Percentiles rank a stretch among this genome's conserved stretches.
Evolutionary conservation across 2,113 vertebrate species (phyloP).

Genomic region (Halcyon senegalensis): DNA sequence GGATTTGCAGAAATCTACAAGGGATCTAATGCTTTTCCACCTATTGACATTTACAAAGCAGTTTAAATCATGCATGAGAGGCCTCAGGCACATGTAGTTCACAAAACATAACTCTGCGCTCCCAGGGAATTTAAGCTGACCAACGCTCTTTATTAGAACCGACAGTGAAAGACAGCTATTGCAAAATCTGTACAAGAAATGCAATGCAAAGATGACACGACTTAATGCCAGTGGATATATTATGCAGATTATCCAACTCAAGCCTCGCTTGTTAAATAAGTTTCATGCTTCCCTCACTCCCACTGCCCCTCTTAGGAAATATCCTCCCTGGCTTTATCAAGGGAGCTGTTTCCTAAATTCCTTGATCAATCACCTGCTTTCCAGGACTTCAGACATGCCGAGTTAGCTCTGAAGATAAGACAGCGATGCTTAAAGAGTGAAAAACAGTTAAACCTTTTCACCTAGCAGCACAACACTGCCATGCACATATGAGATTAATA

Average conservation of each 20-base stretch:
- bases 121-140: slow-evolving; percentile 82
- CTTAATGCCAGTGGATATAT: slow-evolving; percentile 78
- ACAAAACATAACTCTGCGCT: slow-evolving; percentile 78
- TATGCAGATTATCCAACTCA: slow-evolving; percentile 77
- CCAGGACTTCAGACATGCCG: slow-evolving; percentile 60
- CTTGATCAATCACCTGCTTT: slow-evolving; percentile 73
- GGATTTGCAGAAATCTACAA: slow-evolving; percentile 83
- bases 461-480: slow-evolving; percentile 34
- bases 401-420: slow-evolving; percentile 71
- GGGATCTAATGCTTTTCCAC: slow-evolving; percentile 83
- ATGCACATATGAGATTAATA: slow-evolving; percentile 31
- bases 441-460: slow-evolving; percentile 69
- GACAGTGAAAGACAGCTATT: slow-evolving; percentile 84
- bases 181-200: slow-evolving; percentile 74
- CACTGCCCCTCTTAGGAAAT: slow-evolving; percentile 57
- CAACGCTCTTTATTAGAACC: slow-evolving; percentile 86
- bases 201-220: slow-evolving; percentile 73
- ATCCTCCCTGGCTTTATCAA: slow-evolving; percentile 62
- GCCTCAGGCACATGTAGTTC: slow-evolving; percentile 84
- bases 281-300: slow-evolving; percentile 58
- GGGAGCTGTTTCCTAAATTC: slow-evolving; percentile 71
- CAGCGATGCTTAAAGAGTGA: slow-evolving; percentile 49
- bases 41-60: slow-evolving; percentile 92
- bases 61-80: slow-evolving; percentile 91
- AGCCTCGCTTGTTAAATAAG: slow-evolving; percentile 78